Percentiles rank a stretch among this genome's conserved stretches.
These are phyloP conservation scores for Napeogenes inachia DNA, from an alignment of 2,888 invertebrate genomes.

Conservation along the genomic window DNA sequence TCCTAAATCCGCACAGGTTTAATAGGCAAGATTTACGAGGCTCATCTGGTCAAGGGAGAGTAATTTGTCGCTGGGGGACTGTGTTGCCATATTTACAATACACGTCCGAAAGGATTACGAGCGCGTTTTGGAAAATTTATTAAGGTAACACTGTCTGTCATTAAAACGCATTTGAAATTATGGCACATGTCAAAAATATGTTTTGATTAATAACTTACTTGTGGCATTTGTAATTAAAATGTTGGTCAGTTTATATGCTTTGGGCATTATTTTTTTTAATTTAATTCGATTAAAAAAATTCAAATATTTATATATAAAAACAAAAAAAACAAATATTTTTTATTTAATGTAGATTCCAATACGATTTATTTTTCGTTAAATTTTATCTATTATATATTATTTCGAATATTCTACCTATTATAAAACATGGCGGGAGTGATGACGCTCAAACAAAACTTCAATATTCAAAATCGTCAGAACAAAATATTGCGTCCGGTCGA, in stretches of 20 bases:
- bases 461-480: slow-evolving; percentile 24
- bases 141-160: neutral
- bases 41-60: slow-evolving; percentile 65
- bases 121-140: slow-evolving; percentile 18
- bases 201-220: too few species aligned
- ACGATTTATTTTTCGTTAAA: too few species aligned
- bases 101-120: slow-evolving; percentile 23
- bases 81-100: slow-evolving; percentile 29
- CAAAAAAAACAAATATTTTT: slow-evolving; percentile 12
- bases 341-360: too few species aligned
- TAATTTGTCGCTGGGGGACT: slow-evolving; percentile 53
- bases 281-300: slow-evolving; percentile 2
- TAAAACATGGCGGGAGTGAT: neutral
- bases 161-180: neutral
- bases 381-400: too few species aligned
- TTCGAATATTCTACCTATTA: neutral
- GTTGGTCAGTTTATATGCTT: too few species aligned
- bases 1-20: slow-evolving; percentile 44
- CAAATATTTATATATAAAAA: slow-evolving; percentile 11
- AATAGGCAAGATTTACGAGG: slow-evolving; percentile 64
- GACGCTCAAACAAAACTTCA: slow-evolving; percentile 16
- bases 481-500: slow-evolving; percentile 50
- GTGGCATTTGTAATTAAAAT: too few species aligned
- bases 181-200: too few species aligned
- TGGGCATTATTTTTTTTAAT: too few species aligned